Evolutionary conservation across 1,140 invertebrate genomes (phyloP).

Genomic region (Andricus grossulariae): DNA sequence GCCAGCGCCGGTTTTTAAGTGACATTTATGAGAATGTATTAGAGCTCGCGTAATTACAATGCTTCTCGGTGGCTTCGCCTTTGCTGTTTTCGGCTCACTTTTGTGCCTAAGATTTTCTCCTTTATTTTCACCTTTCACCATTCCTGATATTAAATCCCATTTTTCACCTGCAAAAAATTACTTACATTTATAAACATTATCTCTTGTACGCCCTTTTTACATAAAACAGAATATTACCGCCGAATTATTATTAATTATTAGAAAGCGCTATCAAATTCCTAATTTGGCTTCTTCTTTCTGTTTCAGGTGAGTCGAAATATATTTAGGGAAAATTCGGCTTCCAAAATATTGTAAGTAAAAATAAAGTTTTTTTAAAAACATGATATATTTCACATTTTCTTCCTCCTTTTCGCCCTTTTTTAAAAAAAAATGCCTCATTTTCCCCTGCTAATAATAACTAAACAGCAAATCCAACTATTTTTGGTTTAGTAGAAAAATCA

Average conservation of each 20-base stretch:
- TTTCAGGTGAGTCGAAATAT: constrained; percentile 68
- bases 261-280: too few species aligned
- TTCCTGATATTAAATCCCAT: neutral
- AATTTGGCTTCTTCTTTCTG: constrained; percentile 47
- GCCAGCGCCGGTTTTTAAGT: constrained; percentile 51
- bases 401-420: too few species aligned
- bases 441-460: too few species aligned
- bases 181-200: neutral
- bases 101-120: constrained; percentile 19
- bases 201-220: constrained; percentile 37
- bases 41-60: constrained; percentile 60
- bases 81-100: constrained; percentile 37
- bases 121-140: neutral
- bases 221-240: too few species aligned
- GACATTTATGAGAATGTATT: constrained; percentile 67
- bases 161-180: neutral
- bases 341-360: neutral
- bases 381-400: too few species aligned
- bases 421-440: too few species aligned
- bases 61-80: constrained; percentile 52
- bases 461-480: too few species aligned
- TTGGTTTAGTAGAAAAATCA: too few species aligned
- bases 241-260: too few species aligned
- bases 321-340: constrained; percentile 33
- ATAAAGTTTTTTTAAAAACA: neutral